These are phyloP conservation scores for Acropternis orthonyx DNA, from an alignment of 2,797 vertebrate genomes.

Conservation along the genomic window DNA sequence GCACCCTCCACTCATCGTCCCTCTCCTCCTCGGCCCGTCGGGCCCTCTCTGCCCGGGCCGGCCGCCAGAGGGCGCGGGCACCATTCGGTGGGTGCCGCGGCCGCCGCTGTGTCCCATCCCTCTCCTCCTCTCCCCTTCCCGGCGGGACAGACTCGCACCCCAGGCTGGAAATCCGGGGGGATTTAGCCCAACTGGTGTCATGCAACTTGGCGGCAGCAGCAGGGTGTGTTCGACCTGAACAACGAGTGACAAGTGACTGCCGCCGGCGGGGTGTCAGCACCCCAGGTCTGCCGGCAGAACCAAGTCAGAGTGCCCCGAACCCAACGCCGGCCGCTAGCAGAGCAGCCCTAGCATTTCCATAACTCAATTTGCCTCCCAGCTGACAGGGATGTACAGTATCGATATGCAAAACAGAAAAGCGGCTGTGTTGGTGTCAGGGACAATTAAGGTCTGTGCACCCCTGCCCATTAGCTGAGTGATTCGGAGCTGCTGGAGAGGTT, in stretches of 20 bases:
- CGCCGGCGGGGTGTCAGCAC: not conserved
- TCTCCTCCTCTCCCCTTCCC: not conserved
- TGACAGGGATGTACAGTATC: constrained; percentile 20
- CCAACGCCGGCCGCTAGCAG: not conserved
- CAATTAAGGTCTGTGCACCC: constrained; percentile 43
- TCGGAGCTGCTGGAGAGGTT: constrained; percentile 53
- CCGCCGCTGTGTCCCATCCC: not conserved
- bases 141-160: fast-evolving
- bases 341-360: not conserved
- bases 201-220: not conserved
- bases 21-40: fast-evolving
- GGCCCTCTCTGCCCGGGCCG: not conserved
- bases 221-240: not conserved
- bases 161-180: not conserved
- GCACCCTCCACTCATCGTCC: fast-evolving
- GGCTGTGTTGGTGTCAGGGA: constrained; percentile 46
- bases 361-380: not conserved
- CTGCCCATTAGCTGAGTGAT: constrained; percentile 47
- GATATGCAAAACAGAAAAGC: constrained; percentile 27
- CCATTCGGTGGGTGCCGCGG: not conserved
- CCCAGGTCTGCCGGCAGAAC: not conserved
- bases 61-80: constrained; percentile 73
- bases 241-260: not conserved
- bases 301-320: not conserved
- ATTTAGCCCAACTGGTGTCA: not conserved